These are phyloP conservation scores for Pomatorhinus ruficollis DNA, from an alignment of 2,113 vertebrate species.

Conservation along the genomic window DNA sequence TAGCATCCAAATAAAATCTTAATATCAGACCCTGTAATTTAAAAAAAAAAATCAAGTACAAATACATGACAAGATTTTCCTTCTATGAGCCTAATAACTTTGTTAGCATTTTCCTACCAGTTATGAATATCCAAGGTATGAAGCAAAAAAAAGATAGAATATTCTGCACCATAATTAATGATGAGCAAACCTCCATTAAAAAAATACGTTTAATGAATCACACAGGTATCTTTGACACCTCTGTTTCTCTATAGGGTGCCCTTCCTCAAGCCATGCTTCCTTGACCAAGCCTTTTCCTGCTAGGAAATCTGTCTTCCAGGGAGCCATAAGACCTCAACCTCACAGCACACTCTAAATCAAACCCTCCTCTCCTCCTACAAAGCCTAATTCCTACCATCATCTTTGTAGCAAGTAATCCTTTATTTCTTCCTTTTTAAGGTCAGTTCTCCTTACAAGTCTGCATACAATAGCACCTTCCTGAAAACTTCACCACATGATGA, in stretches of 20 bases:
- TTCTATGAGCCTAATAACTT: background rate
- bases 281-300: background rate
- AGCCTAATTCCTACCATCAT: background rate
- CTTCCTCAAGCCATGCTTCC: background rate
- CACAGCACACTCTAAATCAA: background rate
- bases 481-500: background rate
- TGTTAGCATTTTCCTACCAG: background rate
- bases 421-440: background rate
- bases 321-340: background rate
- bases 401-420: background rate
- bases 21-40: background rate
- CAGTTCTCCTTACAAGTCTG: background rate
- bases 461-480: background rate
- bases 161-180: background rate
- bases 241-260: background rate
- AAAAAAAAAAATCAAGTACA: background rate
- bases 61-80: background rate
- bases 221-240: background rate
- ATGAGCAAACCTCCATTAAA: background rate
- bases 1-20: background rate
- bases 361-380: background rate
- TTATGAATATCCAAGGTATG: background rate
- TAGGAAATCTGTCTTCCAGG: background rate
- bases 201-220: background rate
- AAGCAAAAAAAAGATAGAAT: background rate